Evolutionary conservation across 1,140 invertebrate species (phyloP), one percentile per base, ranked within the genome.

Genomic region (Monomorium pharaonis): DNA sequence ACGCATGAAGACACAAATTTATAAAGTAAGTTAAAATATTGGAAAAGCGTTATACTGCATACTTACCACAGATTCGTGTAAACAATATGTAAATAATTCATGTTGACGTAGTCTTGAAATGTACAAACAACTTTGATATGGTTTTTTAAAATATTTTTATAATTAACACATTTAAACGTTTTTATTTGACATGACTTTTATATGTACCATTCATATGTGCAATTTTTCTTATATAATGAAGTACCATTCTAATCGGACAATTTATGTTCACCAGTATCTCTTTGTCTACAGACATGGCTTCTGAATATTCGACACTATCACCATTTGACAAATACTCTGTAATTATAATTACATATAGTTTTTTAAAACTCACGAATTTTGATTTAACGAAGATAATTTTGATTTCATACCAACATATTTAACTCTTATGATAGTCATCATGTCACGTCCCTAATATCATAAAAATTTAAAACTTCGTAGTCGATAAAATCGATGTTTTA

Each of bases 191-290:
- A 44, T 60, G 14, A 30, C 42, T 21, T 75, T 67, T 51, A 86
- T 58, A 54, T 9, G 72, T 54, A 44, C 56, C 27, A 16, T 89
- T 85, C 1, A 92, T 16, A 42, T 33, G 49, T 24, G 74, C 72
- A 27, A 49, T 33, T 70, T 90, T 74, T 85, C 86, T 89, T 63
- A 93, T 89, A 49, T 93, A 94, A 86, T 93, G 87, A 12, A 92
- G 60, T 85, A 93, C 88, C 42, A 93, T 84, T 21, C 75, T 86
- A 24, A 93, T 81, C 9, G 89, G 86, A 72, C 93, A 94, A 77
- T 94, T 89, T 14, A 92, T 91, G 83, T 94, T 94, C 44, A 92
- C 67, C 69, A 92, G 78, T 16, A 91, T 42, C 63, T 92, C 88
- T 67, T 84, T 88, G 9, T 92, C 67, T n/a, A 5, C 1, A 2